phyloP scores from a whole-genome alignment of 1,140 invertebrate species.

The Cydia fagiglandana region DNA sequence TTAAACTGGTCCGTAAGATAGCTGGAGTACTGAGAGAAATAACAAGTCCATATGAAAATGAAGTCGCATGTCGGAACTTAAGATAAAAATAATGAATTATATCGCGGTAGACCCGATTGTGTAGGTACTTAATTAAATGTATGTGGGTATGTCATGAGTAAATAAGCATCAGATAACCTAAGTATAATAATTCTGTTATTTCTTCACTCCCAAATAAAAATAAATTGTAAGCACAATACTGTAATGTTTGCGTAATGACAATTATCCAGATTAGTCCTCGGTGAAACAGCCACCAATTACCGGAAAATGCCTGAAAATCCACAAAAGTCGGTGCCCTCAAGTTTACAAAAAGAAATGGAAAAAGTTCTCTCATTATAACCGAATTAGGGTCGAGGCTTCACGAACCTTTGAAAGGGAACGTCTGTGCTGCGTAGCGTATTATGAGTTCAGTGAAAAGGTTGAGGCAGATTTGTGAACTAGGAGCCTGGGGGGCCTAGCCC shows the following conservation, averaged over 20 bases:
- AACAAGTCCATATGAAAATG: too few species aligned
- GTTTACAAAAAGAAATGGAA: slow-evolving; percentile 62
- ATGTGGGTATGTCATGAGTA: too few species aligned
- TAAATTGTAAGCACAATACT: neutral
- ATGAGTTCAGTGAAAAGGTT: neutral
- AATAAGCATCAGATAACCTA: too few species aligned
- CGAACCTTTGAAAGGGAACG: slow-evolving; percentile 40
- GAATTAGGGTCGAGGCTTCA: slow-evolving; percentile 52
- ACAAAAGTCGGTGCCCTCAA: slow-evolving; percentile 40
- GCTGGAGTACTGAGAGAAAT: too few species aligned
- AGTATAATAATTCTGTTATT: too few species aligned
- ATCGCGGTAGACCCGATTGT: too few species aligned
- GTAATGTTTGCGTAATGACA: neutral
- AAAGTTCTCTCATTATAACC: slow-evolving; percentile 69
- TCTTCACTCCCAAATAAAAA: too few species aligned
- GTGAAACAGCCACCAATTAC: neutral
- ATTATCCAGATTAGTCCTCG: slow-evolving; percentile 9
- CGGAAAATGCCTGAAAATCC: slow-evolving; percentile 8
- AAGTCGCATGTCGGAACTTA: too few species aligned
- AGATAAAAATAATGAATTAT: too few species aligned
- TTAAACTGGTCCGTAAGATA: too few species aligned
- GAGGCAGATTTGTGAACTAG: neutral
- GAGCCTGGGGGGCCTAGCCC: neutral
- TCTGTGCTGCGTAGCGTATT: slow-evolving; percentile 34
- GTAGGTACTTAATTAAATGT: too few species aligned